A percentile compares a stretch with the other conserved stretches of the same genome.
phyloP scores from a whole-genome alignment of 2,888 invertebrate species.

The Drosophila sordidula region DNA sequence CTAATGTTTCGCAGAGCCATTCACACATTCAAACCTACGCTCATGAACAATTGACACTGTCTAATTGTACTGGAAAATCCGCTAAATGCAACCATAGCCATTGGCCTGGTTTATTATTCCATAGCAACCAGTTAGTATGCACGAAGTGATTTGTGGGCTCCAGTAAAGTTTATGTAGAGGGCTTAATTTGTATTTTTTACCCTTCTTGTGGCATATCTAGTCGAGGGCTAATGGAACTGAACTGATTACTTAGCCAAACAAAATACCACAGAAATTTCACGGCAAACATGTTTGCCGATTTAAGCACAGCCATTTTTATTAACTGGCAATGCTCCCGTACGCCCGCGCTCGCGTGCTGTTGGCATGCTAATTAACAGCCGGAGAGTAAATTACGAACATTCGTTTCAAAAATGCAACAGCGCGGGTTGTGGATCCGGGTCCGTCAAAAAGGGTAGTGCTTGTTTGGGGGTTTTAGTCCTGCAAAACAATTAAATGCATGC shows the following conservation, averaged over 20 bases:
- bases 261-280: no score
- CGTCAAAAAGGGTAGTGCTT: background rate
- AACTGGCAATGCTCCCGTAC: slow-evolving; percentile 9
- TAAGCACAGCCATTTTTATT: slow-evolving; percentile 4
- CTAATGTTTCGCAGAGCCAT: slow-evolving; percentile 60
- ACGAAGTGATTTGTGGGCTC: background rate
- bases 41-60: slow-evolving; percentile 68
- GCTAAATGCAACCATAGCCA: slow-evolving; percentile 60
- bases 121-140: slow-evolving; percentile 23
- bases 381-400: slow-evolving; percentile 66
- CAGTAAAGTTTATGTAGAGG: background rate
- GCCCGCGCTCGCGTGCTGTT: slow-evolving; percentile 30
- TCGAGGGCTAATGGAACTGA: no score
- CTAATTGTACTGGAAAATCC: slow-evolving; percentile 72
- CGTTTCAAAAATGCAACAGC: slow-evolving; percentile 57
- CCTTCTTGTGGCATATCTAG: no score
- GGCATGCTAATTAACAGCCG: slow-evolving; percentile 67
- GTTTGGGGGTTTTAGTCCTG: slow-evolving; percentile 7
- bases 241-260: no score
- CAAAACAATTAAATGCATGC: slow-evolving; percentile 74
- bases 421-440: background rate
- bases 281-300: background rate
- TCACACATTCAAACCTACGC: slow-evolving; percentile 20
- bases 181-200: no score
- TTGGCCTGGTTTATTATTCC: slow-evolving; percentile 33